Conservation (phyloP, 2,113 vertebrate species). For the Macrotis lagotis region DNA sequence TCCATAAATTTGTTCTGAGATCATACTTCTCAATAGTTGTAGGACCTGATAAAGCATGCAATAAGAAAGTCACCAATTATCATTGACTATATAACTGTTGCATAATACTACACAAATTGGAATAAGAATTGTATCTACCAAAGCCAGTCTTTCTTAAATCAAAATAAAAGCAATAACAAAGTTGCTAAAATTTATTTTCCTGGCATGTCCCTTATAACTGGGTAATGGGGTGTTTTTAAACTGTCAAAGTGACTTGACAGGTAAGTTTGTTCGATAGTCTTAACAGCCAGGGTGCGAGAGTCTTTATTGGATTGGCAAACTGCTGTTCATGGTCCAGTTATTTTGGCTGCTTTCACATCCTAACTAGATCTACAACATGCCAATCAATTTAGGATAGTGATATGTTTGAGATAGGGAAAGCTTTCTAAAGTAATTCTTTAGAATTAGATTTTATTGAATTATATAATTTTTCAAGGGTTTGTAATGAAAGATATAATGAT, state of each 20-base stretch:
- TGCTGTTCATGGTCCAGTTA: not conserved
- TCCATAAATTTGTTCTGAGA: conserved; percentile 89
- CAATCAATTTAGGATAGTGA: not conserved
- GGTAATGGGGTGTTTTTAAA: not conserved
- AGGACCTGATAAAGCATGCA: conserved; percentile 84
- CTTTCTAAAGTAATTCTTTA: not conserved
- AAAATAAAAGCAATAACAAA: conserved; percentile 7
- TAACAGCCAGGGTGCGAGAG: not conserved
- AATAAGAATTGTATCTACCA: conserved; percentile 21
- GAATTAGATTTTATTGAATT: not conserved
- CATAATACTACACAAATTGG: not conserved
- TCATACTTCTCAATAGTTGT: conserved; percentile 90
- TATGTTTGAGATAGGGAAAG: not conserved
- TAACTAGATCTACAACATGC: not conserved
- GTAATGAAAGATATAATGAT: not conserved
- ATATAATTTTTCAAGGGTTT: not conserved
- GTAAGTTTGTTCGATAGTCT: conserved; percentile 11
- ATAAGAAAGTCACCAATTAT: conserved; percentile 33
- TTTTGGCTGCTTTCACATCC: conserved; percentile 1
- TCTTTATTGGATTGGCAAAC: not conserved
- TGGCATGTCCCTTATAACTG: not conserved
- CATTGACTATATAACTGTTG: not conserved
- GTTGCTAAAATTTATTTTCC: conserved; percentile 2
- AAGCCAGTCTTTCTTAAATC: conserved; percentile 24
- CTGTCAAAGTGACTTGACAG: not conserved